Conservation (phyloP, 2,888 invertebrate genomes). For the Zygothrica quintamaculata region DNA sequence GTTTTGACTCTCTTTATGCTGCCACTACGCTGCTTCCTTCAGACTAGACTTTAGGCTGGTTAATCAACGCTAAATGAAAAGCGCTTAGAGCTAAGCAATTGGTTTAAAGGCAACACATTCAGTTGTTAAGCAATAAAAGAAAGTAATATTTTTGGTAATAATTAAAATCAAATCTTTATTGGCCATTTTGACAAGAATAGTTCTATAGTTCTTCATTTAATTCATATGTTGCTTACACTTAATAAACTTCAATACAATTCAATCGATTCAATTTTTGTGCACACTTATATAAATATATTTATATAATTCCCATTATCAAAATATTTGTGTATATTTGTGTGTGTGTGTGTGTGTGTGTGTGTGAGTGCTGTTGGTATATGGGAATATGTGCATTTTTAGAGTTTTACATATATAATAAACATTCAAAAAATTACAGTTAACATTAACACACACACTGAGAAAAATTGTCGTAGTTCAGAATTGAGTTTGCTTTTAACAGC, state of each 20-base stretch:
- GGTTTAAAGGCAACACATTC: too few species aligned
- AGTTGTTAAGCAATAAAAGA: conserved; percentile 1
- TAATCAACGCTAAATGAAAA: too few species aligned
- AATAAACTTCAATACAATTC: conserved; percentile 48
- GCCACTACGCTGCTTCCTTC: too few species aligned
- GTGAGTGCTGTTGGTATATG: conserved; percentile 19
- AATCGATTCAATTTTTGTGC: conserved; percentile 57
- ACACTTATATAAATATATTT: too few species aligned
- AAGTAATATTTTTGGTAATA: background rate
- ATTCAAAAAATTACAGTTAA: conserved; percentile 55
- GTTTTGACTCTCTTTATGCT: too few species aligned
- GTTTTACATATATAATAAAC: conserved; percentile 48
- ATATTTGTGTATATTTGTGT: conserved; percentile 11
- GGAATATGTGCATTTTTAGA: conserved; percentile 42
- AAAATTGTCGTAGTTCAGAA: conserved; percentile 50
- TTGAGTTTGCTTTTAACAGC: conserved; percentile 47
- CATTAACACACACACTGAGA: conserved; percentile 50
- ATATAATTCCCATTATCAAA: conserved; percentile 39
- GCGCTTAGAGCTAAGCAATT: too few species aligned
- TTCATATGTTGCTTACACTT: conserved; percentile 51
- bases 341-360: conserved; percentile 31
- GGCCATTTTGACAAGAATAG: conserved; percentile 84
- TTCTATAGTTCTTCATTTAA: conserved; percentile 65
- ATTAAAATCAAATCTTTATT: conserved; percentile 79
- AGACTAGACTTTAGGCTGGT: too few species aligned